phyloP scores from a whole-genome alignment of 2,888 invertebrate species.

The Polyommatus icarus region DNA sequence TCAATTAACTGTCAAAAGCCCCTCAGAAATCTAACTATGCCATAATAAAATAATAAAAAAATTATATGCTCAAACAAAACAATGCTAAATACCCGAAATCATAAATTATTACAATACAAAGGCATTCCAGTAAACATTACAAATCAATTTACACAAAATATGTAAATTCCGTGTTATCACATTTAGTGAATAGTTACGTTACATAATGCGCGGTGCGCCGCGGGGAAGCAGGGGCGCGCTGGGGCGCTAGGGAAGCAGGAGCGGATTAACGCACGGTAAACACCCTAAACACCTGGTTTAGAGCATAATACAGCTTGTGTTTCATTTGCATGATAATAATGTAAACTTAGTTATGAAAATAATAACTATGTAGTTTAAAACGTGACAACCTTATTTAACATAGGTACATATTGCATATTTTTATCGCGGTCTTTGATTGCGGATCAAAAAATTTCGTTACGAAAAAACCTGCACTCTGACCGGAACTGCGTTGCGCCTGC shows the following conservation, averaged over 20 bases:
- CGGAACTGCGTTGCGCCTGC: too few species aligned
- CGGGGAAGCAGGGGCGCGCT: not conserved
- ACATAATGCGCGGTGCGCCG: not conserved
- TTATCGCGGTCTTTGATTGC: too few species aligned
- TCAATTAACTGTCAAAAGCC: too few species aligned
- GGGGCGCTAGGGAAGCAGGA: not conserved
- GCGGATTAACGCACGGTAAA: constrained; percentile 2
- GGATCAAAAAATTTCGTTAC: too few species aligned
- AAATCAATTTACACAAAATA: constrained; percentile 15
- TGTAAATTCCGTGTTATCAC: constrained; percentile 10
- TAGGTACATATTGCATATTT: too few species aligned
- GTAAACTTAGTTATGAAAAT: not conserved
- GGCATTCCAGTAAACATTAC: not conserved
- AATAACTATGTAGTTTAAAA: too few species aligned
- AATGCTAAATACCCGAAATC: not conserved
- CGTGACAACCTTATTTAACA: too few species aligned
- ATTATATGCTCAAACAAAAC: not conserved
- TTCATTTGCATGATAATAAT: not conserved
- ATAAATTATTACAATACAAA: not conserved
- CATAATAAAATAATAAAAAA: too few species aligned
- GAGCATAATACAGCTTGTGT: constrained; percentile 7
- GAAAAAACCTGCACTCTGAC: too few species aligned
- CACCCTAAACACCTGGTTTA: not conserved
- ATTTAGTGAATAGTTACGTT: not conserved
- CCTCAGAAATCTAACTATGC: too few species aligned